These are phyloP conservation scores for Paedocypris sp. DNA, from an alignment of 2,113 vertebrate species.

Conservation along the genomic window DNA sequence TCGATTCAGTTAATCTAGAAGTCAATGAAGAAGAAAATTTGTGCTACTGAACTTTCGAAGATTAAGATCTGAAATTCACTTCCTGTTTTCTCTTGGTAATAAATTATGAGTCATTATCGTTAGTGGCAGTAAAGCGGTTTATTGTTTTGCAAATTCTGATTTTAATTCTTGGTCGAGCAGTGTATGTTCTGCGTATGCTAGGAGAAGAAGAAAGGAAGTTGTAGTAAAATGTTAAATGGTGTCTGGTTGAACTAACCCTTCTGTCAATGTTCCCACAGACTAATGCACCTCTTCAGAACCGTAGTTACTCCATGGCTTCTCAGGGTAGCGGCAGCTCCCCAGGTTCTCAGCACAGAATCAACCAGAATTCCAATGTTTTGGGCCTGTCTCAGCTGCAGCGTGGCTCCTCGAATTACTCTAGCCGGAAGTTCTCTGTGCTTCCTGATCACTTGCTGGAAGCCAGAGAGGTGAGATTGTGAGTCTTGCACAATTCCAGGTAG, in stretches of 20 bases:
- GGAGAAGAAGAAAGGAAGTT: too few relatives aligned
- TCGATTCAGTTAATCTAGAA: too few relatives aligned
- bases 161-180: too few relatives aligned
- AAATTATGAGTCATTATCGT: too few relatives aligned
- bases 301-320: constrained; percentile 87
- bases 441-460: constrained; percentile 90
- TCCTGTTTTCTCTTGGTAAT: too few relatives aligned
- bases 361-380: constrained; percentile 77
- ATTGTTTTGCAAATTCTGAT: too few relatives aligned
- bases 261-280: constrained; percentile 57
- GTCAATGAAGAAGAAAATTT: too few relatives aligned
- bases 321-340: constrained; percentile 88
- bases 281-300: constrained; percentile 87
- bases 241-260: background rate
- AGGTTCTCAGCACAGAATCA: constrained; percentile 72
- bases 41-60: too few relatives aligned
- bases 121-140: too few relatives aligned
- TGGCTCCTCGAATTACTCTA: constrained; percentile 61
- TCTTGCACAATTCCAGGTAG: background rate
- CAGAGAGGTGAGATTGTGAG: constrained; percentile 71
- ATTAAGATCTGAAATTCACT: too few relatives aligned
- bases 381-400: constrained; percentile 70
- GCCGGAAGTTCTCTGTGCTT: constrained; percentile 75
- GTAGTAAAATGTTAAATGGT: background rate
- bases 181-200: too few relatives aligned